These are phyloP conservation scores for Muricea muricata DNA, from an alignment of 92 coral and sea anemone species.

Conservation along the genomic window DNA sequence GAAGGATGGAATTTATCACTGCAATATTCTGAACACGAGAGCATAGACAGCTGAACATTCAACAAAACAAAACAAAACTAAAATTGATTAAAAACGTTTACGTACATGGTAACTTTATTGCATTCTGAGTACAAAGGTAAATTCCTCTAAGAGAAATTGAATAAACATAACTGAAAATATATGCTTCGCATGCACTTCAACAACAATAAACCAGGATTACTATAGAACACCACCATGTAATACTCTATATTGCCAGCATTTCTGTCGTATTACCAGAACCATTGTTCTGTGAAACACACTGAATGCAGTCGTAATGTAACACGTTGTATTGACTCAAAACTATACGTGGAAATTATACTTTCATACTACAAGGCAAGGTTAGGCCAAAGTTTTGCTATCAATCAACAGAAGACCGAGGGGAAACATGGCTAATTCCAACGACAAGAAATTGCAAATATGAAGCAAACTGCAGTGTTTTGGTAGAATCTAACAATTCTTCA, in stretches of 20 bases:
- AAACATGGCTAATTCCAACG: too few relatives aligned
- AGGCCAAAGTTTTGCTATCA: neutral
- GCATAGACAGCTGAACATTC: neutral
- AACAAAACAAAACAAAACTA: neutral
- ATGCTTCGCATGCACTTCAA: slow-evolving; percentile 3
- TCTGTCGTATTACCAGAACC: neutral
- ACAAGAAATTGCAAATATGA: too few relatives aligned
- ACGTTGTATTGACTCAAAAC: slow-evolving; percentile 25
- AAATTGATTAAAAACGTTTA: neutral
- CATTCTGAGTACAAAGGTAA: slow-evolving; percentile 30
- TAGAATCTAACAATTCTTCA: too few relatives aligned
- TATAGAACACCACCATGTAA: neutral
- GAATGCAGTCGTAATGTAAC: slow-evolving; percentile 76
- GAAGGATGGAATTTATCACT: too few relatives aligned
- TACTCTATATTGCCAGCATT: neutral
- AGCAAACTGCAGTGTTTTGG: too few relatives aligned
- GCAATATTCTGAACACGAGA: too few relatives aligned
- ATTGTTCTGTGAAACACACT: neutral
- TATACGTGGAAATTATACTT: neutral
- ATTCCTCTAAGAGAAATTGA: slow-evolving; percentile 20
- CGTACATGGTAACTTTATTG: slow-evolving; percentile 43
- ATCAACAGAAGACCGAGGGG: too few relatives aligned
- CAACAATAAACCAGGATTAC: neutral
- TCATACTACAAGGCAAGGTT: neutral
- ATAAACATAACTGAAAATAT: neutral